Conservation (phyloP, 2,888 invertebrate species). For the Hecatera dysodea region DNA sequence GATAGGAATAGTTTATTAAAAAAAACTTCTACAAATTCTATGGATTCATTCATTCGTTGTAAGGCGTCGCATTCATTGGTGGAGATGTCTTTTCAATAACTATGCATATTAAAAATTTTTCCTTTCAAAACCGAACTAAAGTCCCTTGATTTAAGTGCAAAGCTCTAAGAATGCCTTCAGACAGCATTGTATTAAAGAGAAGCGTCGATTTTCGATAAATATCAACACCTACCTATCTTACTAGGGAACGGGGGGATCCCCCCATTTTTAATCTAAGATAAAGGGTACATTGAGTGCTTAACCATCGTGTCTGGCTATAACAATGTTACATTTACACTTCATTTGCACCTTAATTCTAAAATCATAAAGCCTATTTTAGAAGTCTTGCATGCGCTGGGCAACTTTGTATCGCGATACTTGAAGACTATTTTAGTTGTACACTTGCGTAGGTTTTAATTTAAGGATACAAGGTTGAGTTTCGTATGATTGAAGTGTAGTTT, state of each 20-base stretch:
- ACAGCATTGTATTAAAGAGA: conserved; percentile 50
- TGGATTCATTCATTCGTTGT: not conserved
- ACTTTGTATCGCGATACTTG: conserved; percentile 67
- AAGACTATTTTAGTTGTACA: conserved; percentile 64
- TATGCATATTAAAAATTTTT: conserved; percentile 19
- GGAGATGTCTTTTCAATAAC: not conserved
- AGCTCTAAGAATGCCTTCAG: conserved; percentile 55
- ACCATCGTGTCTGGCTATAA: conserved; percentile 79
- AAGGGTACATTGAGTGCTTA: conserved; percentile 89
- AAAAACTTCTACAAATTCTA: not conserved
- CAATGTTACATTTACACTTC: conserved; percentile 62
- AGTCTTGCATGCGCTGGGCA: conserved; percentile 23
- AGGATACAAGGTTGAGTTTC: conserved; percentile 64
- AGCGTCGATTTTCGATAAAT: conserved; percentile 69
- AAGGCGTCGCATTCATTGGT: conserved; percentile 19
- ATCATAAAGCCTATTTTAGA: conserved; percentile 29
- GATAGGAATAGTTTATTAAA: too few relatives aligned
- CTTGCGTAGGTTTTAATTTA: conserved; percentile 11
- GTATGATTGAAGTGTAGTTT: conserved; percentile 23
- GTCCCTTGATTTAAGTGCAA: conserved; percentile 56
- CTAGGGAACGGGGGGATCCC: conserved; percentile 63
- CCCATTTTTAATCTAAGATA: conserved; percentile 89
- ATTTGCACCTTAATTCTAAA: conserved; percentile 21
- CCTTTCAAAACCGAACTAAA: conserved; percentile 24
- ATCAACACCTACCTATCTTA: conserved; percentile 68